Evolutionary conservation across 2,797 vertebrate genomes (phyloP), one percentile per base, ranked within the genome.

Genomic region (Leontopithecus rosalia): DNA sequence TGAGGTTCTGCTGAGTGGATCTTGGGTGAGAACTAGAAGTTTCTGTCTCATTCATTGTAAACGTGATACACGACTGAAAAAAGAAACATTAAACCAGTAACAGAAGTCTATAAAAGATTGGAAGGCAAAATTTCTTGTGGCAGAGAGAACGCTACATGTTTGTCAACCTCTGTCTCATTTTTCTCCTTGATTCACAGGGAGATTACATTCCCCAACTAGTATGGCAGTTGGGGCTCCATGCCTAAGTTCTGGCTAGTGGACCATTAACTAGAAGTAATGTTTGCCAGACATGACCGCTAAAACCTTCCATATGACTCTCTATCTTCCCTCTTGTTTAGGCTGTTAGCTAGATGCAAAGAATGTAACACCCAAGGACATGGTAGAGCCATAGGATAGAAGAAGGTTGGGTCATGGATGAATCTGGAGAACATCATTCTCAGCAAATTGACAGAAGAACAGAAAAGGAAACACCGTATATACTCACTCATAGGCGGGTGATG

Each of bases 81-180:
- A 30, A 30, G 64, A 55, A 19, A 4, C 7, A 94, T 90, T 92
- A 46, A 85, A 72, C 3, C 75, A 76, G 61, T 52, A 92, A 88
- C 9, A 81, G 20, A 90, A 58, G 46, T 80, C 41, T 57, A 48
- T 73, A 82, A 73, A 90, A 92, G 24, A 73, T 58, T 12, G 4
- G 76, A 96, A 94, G 52, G 43, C 50, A 87, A 87, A 91, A 86
- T 24, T 57, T 97, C 36, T 39, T 48, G 14, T 95, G 77, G 6
- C 43, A 91, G 48, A 90, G 30, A 77, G 77, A 95, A 87, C 67
- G 10, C 33, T 72, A 46, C 1, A 0, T 88, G 3, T 93, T 92
- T 67, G 33, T 67, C 33, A 67, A 67, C 33, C 64, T 67, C 43
- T 76, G 13, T 81, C 90, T 95, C n/a, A 81, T 84, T 95, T 94